Evolutionary conservation across 2,888 invertebrate genomes (phyloP), one percentile per base, ranked within the genome.

Genomic region (Rotaria macrura): DNA sequence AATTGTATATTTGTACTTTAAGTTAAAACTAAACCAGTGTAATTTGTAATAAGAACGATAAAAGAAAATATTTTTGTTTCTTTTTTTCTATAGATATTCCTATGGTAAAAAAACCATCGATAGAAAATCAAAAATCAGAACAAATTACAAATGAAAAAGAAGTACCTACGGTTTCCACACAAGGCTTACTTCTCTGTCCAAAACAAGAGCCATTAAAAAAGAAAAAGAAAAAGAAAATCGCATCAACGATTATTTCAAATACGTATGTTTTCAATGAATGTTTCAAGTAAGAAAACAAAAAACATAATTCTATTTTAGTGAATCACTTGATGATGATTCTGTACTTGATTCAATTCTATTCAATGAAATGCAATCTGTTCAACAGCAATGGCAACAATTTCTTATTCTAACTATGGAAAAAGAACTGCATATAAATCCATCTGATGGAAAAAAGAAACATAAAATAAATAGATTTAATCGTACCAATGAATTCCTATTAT

Each of bases 141-240:
- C 1, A 43, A 23, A 23, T 9, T 43, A n/a, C 40, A 9, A n/a
- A 25, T 79, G 40, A 43, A 6, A 14, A 43, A 25, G 25, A 40
- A 14, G 9, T 7, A 20, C 23, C 4, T n/a, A 3, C 25, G 14
- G 5, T 43, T 14, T 43, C 79, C 25, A n/a, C 40, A 2, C 79
- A 79, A 43, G 79, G 79, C n/a, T n/a, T 79, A 79, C 43, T 79
- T 14, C 79, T 79, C 14, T 79, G 79, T 25, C 79, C 79, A n/a
- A 79, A 43, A 79, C 43, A 79, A 43, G 79, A 43, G 12, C 9
- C 40, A 43, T 43, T 79, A n/a, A 79, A 79, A 79, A 40, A 79
- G 79, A 79, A 79, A n/a, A 79, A 43, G 43, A 79, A 79, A n/a
- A 43, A 43, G 43, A 79, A 79, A 79, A 79, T 43, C 4, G 34